Base-by-base conservation (phyloP, 2,797 vertebrate species). In the Protosalanx chinensis region DNA sequence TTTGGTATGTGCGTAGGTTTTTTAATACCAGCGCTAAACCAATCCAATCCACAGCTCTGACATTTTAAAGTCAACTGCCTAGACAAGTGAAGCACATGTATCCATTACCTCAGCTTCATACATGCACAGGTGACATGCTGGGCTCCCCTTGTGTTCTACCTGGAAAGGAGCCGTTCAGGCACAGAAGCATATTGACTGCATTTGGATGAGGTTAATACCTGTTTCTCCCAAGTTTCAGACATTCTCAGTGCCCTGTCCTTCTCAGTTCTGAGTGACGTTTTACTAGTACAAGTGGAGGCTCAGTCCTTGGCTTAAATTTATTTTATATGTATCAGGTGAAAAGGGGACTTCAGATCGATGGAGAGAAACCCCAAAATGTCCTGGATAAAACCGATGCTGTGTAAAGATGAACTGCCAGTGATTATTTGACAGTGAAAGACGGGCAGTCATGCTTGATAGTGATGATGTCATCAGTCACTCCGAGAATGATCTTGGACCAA, bases 401-500 rank as follows among this genome's bases (percentile, higher is more conserved):
- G 41, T 12, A 18, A 56, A 56, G 15, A 16, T 56, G 15, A 16
- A 56, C 18, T n/a, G 5, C 16, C 18, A n/a, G 8, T 16, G 18
- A 51, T 13, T 7, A 5, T 56, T 18, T 83, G 87, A 89, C 87
- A 86, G 79, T 81, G 87, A 86, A 71, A 72, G 67, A 85, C 76
- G 46, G 73, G 37, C 62, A 72, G 79, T 77, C 70, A 2, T 15
- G 71, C 66, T 71, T 61, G 72, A 76, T 66, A 32, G 80, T 82
- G 81, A 88, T 79, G 77, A 86, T 78, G 80, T 79, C 74, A 88
- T 90, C 86, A 85, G 85, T 89, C 85, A 84, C 79, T 23, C 66
- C 68, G 84, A 62, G 67, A 51, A 74, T 58, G 84, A 82, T 82
- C 73, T 53, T 3, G 46, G 66, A 51, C 70, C 67, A 82, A 84